Base-by-base conservation (phyloP, 2,797 vertebrate species). In the Okamejei kenojei region DNA sequence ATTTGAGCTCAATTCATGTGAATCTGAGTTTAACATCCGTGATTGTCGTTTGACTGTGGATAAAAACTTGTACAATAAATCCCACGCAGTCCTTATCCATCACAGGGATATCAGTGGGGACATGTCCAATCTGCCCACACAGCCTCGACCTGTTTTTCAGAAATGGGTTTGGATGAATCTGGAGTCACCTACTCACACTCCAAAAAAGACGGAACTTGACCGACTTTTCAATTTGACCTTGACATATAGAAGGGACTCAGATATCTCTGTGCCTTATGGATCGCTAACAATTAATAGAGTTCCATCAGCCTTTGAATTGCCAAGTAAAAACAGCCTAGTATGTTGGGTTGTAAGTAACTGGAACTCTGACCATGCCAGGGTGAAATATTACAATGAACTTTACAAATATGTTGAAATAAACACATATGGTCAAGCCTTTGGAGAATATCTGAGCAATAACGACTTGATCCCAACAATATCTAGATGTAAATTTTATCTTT, bases 141-240 rank as follows among this genome's bases (percentile, higher is more conserved):
- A 97, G 74, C 97, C 97, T 93, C 97, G 99, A 73, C 99, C 98
- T 32, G 96, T 97, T 0, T 98, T 99, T 95, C 99, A 99, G 96
- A 99, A 99, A 94, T 99, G 99, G 99, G 96, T 99, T 95, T 99
- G 99, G 98, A 98, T 99, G 98, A 99, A 99, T 95, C 94, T 99
- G 94, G 98, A 99, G 96, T 99, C 98, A 1, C 98, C 98, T 11
- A 98, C 98, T 0, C 98, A 99, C 93, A 98, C 98, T 1, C 98
- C 98, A n/a, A 97, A 98, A 93, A 97, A 98, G 94, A 97, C 97
- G 79, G 98, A 98, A 88, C 98, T 99, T 8, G 98, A 99, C 93
- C 98, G 98, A 94, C 94, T 99, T 93, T 99, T 99, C 95, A 99
- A 99, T 94, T 95, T 99, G 95, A 99, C 98, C 93, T 97, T 99